These are phyloP conservation scores for Actenoides hombroni DNA, from an alignment of 2,113 vertebrate species.

Conservation along the genomic window DNA sequence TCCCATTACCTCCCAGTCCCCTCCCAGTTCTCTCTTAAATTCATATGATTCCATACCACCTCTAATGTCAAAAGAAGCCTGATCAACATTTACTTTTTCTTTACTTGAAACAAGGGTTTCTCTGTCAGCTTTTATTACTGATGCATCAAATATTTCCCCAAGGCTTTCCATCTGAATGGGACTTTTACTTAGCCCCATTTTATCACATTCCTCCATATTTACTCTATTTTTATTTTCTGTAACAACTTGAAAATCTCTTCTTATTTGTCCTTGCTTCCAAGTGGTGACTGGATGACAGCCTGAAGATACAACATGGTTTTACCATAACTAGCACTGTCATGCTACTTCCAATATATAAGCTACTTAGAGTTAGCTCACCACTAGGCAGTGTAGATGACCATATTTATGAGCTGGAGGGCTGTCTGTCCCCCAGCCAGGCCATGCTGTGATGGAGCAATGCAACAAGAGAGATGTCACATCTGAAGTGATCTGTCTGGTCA, in stretches of 20 bases:
- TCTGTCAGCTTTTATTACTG: conserved; percentile 25
- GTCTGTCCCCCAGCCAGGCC: too few relatives aligned
- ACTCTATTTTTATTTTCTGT: background rate
- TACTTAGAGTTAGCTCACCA: too few relatives aligned
- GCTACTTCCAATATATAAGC: too few relatives aligned
- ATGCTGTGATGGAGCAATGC: too few relatives aligned
- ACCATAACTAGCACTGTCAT: too few relatives aligned
- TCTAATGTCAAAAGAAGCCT: background rate
- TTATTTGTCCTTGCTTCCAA: background rate
- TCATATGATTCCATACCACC: background rate
- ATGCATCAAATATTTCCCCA: conserved; percentile 71
- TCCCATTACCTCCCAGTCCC: too few relatives aligned
- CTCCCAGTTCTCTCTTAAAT: background rate
- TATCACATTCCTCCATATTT: background rate
- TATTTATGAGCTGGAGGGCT: too few relatives aligned
- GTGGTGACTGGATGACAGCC: background rate
- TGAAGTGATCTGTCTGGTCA: too few relatives aligned
- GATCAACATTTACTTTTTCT: background rate
- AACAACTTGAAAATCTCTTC: background rate
- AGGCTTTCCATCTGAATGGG: conserved; percentile 68
- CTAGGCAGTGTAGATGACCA: too few relatives aligned
- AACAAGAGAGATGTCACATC: too few relatives aligned
- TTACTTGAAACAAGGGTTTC: background rate
- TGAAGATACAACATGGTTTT: too few relatives aligned
- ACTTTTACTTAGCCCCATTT: background rate